These are phyloP conservation scores for Metridium senile DNA, from an alignment of 92 coral and sea anemone species.

Conservation along the genomic window DNA sequence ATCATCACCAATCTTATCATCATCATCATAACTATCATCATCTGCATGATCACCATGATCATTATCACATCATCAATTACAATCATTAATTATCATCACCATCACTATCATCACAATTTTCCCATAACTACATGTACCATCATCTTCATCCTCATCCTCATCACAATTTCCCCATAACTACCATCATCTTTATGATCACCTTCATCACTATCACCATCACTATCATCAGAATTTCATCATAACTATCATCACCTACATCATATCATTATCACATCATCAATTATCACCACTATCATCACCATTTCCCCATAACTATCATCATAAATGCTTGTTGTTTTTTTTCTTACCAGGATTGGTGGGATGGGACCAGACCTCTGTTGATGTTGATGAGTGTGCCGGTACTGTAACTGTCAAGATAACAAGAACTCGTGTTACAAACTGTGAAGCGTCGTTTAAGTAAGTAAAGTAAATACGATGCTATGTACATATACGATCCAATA, in stretches of 20 bases:
- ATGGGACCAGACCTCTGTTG: constrained; percentile 26
- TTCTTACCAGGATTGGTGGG: constrained; percentile 10
- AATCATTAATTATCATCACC: no score
- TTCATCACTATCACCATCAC: not conserved
- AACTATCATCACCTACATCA: not conserved
- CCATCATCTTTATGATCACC: no score
- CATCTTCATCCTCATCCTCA: no score
- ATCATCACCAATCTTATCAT: no score
- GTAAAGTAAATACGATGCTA: not conserved
- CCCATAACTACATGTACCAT: no score
- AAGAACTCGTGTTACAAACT: constrained; percentile 20
- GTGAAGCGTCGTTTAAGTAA: constrained; percentile 19
- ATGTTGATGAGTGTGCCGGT: constrained; percentile 9
- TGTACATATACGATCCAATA: no score
- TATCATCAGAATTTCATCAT: not conserved
- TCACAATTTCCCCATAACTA: no score
- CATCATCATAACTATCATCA: no score
- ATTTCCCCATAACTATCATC: not conserved
- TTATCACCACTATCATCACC: not conserved
- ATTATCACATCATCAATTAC: no score
- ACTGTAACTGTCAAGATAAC: constrained; percentile 11
- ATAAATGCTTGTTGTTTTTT: not conserved
- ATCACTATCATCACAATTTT: no score
- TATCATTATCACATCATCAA: not conserved
- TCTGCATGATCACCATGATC: no score